Conservation (phyloP, 2,797 vertebrate species). For the Poecilia velifera region DNA sequence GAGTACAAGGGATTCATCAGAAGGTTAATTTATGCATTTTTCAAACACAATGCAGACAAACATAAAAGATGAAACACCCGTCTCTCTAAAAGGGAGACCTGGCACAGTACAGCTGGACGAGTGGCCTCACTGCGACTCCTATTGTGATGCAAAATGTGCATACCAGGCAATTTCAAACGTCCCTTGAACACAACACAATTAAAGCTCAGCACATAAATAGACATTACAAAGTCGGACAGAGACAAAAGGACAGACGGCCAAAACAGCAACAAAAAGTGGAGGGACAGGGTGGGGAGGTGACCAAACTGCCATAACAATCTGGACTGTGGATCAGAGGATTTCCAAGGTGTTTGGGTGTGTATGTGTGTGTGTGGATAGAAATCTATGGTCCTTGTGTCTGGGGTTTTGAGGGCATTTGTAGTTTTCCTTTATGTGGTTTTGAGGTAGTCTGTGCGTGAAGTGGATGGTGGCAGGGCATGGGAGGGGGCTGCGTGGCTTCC, state of each 20-base stretch:
- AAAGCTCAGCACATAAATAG: conserved; percentile 75
- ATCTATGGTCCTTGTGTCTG: conserved; percentile 20
- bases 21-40: conserved; percentile 72
- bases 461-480: background rate
- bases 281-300: conserved; percentile 18
- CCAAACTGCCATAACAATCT: conserved; percentile 59
- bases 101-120: conserved; percentile 61
- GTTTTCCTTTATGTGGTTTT: conserved; percentile 18
- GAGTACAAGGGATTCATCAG: conserved; percentile 48
- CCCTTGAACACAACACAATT: conserved; percentile 73
- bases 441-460: conserved; percentile 15
- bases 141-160: conserved; percentile 82
- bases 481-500: conserved; percentile 39
- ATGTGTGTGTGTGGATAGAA: background rate
- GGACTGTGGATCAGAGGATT: conserved; percentile 32
- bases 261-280: conserved; percentile 19
- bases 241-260: conserved; percentile 70
- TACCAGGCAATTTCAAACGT: conserved; percentile 71
- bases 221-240: conserved; percentile 71
- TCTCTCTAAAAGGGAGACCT: conserved; percentile 65
- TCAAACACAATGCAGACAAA: conserved; percentile 65
- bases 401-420: background rate
- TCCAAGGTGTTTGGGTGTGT: conserved; percentile 23
- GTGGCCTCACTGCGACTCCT: conserved; percentile 58
- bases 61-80: conserved; percentile 72